A percentile compares a stretch with the other conserved stretches of the same genome.
phyloP scores from a whole-genome alignment of 2,888 invertebrate species.

The Parnassius smintheus region DNA sequence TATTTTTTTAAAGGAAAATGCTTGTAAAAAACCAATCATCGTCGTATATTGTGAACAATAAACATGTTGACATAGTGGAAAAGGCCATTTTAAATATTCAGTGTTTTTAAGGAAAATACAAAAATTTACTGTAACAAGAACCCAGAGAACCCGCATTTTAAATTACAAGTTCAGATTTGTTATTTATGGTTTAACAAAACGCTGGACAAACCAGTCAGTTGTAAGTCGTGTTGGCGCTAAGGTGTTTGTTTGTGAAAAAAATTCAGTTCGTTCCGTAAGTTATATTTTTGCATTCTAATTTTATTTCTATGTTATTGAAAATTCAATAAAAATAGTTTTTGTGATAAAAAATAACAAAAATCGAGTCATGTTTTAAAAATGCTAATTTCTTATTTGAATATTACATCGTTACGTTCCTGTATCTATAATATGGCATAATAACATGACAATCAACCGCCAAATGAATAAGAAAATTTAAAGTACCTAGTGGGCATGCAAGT shows the following conservation, averaged over 20 bases:
- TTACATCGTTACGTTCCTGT: too few relatives aligned
- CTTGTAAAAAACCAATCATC: background rate
- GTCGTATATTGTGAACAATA: background rate
- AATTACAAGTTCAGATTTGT: slow-evolving; percentile 14
- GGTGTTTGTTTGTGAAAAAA: slow-evolving; percentile 13
- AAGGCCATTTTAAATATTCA: background rate
- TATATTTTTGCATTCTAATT: background rate
- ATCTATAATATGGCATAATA: too few relatives aligned
- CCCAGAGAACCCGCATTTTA: slow-evolving; percentile 26
- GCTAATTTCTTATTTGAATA: too few relatives aligned
- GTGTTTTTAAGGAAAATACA: background rate
- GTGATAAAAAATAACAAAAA: too few relatives aligned
- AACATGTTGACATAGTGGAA: background rate
- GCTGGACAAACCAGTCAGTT: slow-evolving; percentile 17
- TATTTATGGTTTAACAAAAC: slow-evolving; percentile 25
- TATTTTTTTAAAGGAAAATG: background rate
- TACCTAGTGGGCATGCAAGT: too few relatives aligned
- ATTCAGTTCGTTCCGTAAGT: slow-evolving; percentile 14
- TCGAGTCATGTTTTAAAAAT: too few relatives aligned
- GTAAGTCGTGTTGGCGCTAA: slow-evolving; percentile 7
- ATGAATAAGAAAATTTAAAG: too few relatives aligned
- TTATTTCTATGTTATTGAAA: too few relatives aligned
- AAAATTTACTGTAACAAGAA: slow-evolving; percentile 18
- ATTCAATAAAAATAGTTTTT: too few relatives aligned
- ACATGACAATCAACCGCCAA: too few relatives aligned